Evolutionary conservation across 2,797 vertebrate species (phyloP).

Genomic region (Tamandua tetradactyla): DNA sequence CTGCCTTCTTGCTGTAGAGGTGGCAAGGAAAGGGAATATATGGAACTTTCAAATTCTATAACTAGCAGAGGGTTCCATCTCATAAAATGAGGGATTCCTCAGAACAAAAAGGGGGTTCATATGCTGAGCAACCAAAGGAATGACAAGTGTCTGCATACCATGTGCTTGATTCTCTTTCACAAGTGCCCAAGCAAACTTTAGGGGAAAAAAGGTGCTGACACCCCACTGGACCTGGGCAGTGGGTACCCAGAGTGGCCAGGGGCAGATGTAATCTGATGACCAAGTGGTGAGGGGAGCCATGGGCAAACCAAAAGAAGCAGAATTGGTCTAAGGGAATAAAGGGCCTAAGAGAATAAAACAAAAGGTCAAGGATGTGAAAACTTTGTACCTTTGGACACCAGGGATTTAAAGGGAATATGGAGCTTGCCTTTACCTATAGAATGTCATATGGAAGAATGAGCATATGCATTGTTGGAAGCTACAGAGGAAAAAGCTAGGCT

Average conservation of each 20-base stretch:
- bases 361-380: neutral
- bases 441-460: neutral
- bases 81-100: neutral
- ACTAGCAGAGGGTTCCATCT: neutral
- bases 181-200: neutral
- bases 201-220: neutral
- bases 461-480: slow-evolving; percentile 45
- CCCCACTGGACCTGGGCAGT: neutral
- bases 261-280: neutral
- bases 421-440: neutral
- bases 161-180: neutral
- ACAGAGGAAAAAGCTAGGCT: neutral
- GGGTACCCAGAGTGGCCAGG: neutral
- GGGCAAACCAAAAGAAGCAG: neutral
- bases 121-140: neutral
- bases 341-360: no score
- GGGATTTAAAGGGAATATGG: neutral
- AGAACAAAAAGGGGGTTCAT: neutral
- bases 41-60: neutral
- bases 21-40: neutral
- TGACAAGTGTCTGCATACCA: neutral
- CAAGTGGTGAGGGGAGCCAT: neutral
- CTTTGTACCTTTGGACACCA: neutral
- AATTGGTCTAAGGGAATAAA: neutral
- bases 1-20: neutral